phyloP scores from a whole-genome alignment of 2,888 invertebrate species.

The Plebejus anna region DNA sequence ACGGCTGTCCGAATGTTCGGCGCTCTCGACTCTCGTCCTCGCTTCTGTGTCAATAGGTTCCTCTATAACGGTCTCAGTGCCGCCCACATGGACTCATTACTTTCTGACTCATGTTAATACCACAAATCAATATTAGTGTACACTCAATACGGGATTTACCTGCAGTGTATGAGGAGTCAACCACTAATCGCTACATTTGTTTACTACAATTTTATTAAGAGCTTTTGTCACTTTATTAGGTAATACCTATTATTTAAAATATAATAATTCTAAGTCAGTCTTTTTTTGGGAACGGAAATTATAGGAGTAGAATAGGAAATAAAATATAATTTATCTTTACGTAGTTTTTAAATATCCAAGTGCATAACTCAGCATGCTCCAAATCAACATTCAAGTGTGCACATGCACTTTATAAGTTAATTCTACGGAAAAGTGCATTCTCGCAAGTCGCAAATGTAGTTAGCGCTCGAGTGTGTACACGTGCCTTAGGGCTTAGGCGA shows the following conservation, averaged over 20 bases:
- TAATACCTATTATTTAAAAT: not conserved
- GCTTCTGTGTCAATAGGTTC: slow-evolving; percentile 36
- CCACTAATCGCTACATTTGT: not conserved
- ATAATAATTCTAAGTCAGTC: no score
- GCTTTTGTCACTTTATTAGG: not conserved
- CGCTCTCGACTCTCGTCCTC: slow-evolving; percentile 34
- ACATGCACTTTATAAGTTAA: no score
- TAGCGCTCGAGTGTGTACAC: no score
- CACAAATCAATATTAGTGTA: slow-evolving; percentile 1
- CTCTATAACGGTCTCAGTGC: slow-evolving; percentile 35
- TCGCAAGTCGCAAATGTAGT: no score
- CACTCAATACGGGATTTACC: slow-evolving; percentile 10
- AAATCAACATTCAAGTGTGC: no score
- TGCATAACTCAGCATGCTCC: no score
- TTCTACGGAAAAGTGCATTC: no score
- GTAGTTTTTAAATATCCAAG: no score
- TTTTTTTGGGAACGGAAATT: no score
- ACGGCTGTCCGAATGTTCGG: slow-evolving; percentile 47
- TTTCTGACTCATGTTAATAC: slow-evolving; percentile 27
- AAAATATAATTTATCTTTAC: no score
- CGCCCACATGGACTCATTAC: slow-evolving; percentile 28
- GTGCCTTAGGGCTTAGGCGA: no score
- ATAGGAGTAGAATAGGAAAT: no score
- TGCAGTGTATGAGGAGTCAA: not conserved
- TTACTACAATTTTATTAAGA: not conserved